Conservation (phyloP, 2,113 vertebrate species). For the Charadrius vociferus region DNA sequence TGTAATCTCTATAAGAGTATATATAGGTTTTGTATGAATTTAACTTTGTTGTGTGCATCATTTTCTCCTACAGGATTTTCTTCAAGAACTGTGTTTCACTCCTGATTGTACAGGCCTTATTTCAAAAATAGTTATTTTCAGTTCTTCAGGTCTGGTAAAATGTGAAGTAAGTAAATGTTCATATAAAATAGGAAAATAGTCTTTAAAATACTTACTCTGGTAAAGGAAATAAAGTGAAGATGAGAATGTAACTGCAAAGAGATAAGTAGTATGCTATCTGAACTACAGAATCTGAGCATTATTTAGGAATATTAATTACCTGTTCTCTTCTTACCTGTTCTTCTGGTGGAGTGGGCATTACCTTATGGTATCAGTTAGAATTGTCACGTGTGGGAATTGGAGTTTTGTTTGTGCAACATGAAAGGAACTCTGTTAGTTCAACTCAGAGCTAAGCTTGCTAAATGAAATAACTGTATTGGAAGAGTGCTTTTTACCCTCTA, state of each 20-base stretch:
- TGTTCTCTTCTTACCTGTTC: neutral
- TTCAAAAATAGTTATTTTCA: slow-evolving; percentile 86
- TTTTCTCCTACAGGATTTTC: slow-evolving; percentile 83
- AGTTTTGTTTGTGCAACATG: fast-evolving
- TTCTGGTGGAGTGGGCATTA: neutral
- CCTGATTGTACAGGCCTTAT: slow-evolving; percentile 90
- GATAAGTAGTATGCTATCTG: neutral
- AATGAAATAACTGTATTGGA: neutral
- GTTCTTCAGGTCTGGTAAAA: slow-evolving; percentile 85
- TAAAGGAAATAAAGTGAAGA: neutral
- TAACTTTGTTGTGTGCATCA: neutral
- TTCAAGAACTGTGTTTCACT: slow-evolving; percentile 88
- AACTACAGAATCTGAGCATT: neutral
- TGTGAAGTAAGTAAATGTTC: slow-evolving; percentile 82
- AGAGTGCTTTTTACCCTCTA: neutral
- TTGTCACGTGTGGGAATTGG: neutral
- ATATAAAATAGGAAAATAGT: neutral
- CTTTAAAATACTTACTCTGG: neutral
- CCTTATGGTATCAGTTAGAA: neutral
- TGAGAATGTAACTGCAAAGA: neutral
- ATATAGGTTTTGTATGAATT: neutral
- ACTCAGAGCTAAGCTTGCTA: neutral
- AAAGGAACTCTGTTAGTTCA: neutral
- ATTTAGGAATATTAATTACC: neutral
- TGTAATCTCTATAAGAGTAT: neutral